Evolutionary conservation across 1,140 invertebrate genomes (phyloP).

Genomic region (Sitobion miscanthi): DNA sequence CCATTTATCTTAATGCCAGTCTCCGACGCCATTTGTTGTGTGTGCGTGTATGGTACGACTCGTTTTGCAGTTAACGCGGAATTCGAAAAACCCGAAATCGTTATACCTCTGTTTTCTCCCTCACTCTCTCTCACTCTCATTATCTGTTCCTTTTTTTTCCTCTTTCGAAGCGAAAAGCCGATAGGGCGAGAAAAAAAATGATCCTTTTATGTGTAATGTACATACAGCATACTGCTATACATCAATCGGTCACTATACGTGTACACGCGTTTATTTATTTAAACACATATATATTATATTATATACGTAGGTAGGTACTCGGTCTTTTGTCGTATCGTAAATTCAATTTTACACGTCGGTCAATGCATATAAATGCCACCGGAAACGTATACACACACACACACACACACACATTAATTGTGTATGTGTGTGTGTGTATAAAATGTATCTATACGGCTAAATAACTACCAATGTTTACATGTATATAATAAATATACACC

Average conservation of each 20-base stretch:
- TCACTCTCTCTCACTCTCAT: background rate
- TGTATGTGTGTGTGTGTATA: background rate
- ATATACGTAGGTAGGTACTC: background rate
- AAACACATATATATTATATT: background rate
- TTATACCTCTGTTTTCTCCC: background rate
- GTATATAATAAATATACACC: background rate
- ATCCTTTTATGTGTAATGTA: background rate
- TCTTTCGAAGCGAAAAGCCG: background rate
- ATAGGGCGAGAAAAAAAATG: background rate
- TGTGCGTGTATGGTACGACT: background rate
- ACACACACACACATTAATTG: background rate
- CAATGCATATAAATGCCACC: background rate
- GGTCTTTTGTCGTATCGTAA: background rate
- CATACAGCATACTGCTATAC: background rate
- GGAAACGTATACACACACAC: background rate
- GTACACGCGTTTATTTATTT: background rate
- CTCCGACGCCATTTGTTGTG: constrained; percentile 15
- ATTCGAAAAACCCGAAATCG: constrained; percentile 6
- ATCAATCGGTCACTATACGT: background rate
- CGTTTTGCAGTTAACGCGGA: constrained; percentile 1
- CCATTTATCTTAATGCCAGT: constrained; percentile 22
- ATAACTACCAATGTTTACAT: no score
- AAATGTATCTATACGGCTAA: background rate
- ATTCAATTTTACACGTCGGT: background rate
- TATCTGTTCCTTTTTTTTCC: background rate